phyloP scores from a whole-genome alignment of 2,888 invertebrate genomes.

The Melanostoma scalare region DNA sequence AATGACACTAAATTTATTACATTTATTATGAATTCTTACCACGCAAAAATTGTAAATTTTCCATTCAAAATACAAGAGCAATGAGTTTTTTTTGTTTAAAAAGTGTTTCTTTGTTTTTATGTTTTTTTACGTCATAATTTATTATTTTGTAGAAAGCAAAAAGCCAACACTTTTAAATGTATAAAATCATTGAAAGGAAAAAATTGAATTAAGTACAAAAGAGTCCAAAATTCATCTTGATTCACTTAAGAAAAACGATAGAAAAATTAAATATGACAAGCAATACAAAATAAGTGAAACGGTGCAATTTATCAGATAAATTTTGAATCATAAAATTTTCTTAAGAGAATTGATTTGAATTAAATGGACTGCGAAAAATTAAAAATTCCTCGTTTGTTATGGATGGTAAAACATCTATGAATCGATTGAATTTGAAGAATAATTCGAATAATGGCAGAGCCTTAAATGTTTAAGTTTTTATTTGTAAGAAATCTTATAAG shows the following conservation, averaged over 20 bases:
- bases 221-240: slow-evolving; percentile 15
- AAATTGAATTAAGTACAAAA: slow-evolving; percentile 30
- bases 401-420: slow-evolving; percentile 22
- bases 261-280: slow-evolving; percentile 9
- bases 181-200: background rate
- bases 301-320: slow-evolving; percentile 32
- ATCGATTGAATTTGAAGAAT: slow-evolving; percentile 40
- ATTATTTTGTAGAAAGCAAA: slow-evolving; percentile 18
- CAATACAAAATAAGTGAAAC: slow-evolving; percentile 15
- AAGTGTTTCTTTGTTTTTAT: slow-evolving; percentile 14
- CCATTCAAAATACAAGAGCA: slow-evolving; percentile 1
- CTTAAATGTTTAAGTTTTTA: slow-evolving; percentile 11
- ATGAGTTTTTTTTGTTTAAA: slow-evolving; percentile 32
- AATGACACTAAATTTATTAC: slow-evolving; percentile 42
- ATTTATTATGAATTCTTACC: background rate
- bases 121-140: slow-evolving; percentile 26
- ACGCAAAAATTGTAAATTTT: background rate
- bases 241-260: slow-evolving; percentile 23
- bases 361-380: background rate
- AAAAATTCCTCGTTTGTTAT: slow-evolving; percentile 38
- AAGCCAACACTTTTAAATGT: background rate
- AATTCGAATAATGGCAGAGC: slow-evolving; percentile 33
- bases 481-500: slow-evolving; percentile 6
- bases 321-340: background rate
- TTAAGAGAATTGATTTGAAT: slow-evolving; percentile 42